Conservation (phyloP, 2,888 invertebrate genomes). For the Synanthedon formicaeformis region DNA sequence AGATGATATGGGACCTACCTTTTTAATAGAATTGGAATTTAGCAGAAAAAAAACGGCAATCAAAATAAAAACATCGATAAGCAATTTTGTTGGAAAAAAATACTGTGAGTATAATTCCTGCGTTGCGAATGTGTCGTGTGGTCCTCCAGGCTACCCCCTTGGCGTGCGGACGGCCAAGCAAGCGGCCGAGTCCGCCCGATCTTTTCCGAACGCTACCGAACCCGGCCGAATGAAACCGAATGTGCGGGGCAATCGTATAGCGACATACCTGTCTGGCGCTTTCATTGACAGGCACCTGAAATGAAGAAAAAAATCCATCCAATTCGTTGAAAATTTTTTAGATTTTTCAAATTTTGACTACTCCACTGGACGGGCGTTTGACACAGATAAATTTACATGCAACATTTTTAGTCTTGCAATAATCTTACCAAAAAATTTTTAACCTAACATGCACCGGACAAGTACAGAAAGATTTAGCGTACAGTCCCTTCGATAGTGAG, state of each 20-base stretch:
- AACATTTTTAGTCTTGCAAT: constrained; percentile 10
- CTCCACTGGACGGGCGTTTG: constrained; percentile 19
- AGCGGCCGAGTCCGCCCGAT: constrained; percentile 53
- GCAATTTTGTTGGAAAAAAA: constrained; percentile 59
- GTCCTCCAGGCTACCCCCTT: constrained; percentile 68
- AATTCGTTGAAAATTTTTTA: constrained; percentile 73
- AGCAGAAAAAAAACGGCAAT: constrained; percentile 27
- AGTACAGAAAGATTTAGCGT: not conserved
- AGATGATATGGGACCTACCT: constrained; percentile 54
- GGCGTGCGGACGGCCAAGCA: constrained; percentile 44
- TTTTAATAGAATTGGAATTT: constrained; percentile 17
- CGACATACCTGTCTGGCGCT: constrained; percentile 79
- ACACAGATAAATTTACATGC: constrained; percentile 72
- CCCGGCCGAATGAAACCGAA: constrained; percentile 61
- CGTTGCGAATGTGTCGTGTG: constrained; percentile 64
- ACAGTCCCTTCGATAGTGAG: not conserved
- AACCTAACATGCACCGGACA: not conserved
- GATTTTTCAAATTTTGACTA: constrained; percentile 44
- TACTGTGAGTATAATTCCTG: constrained; percentile 59
- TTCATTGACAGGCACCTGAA: constrained; percentile 82
- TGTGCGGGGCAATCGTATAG: constrained; percentile 56
- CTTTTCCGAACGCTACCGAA: constrained; percentile 59
- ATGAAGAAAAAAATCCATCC: constrained; percentile 76
- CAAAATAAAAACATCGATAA: constrained; percentile 63
- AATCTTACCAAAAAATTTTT: not conserved